phyloP scores from a whole-genome alignment of 2,797 vertebrate species.

The Chlorospingus flavigularis region DNA sequence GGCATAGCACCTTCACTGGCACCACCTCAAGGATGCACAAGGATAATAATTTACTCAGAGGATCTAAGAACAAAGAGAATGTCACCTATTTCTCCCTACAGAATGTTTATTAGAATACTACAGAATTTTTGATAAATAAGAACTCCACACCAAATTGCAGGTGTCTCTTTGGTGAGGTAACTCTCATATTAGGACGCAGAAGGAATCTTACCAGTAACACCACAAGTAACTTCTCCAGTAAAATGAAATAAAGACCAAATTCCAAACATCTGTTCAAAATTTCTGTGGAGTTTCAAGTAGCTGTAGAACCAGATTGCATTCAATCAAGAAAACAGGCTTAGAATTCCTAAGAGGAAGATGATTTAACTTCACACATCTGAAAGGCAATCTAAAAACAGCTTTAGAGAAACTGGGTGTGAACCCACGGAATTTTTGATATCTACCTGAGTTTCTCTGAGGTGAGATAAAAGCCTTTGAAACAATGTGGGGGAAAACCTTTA shows the following conservation, averaged over 20 bases:
- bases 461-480: slow-evolving; percentile 3
- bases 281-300: neutral
- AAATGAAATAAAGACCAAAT: neutral
- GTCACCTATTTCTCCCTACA: neutral
- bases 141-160: neutral
- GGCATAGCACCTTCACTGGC: neutral
- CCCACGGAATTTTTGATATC: neutral
- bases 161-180: neutral
- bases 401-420: neutral
- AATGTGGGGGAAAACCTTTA: neutral
- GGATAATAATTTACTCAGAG: neutral
- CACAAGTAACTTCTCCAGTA: neutral
- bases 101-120: neutral
- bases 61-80: neutral
- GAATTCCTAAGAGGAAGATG: neutral
- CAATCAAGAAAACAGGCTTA: neutral
- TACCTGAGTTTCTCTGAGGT: neutral
- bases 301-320: neutral
- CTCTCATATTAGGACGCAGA: neutral
- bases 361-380: neutral
- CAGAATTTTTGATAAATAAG: neutral
- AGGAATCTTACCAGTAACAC: neutral
- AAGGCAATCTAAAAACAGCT: neutral
- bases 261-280: neutral
- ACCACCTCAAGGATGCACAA: neutral